Evolutionary conservation across 2,888 invertebrate species (phyloP), one percentile per base, ranked within the genome.

Genomic region (Abrostola triplasia): DNA sequence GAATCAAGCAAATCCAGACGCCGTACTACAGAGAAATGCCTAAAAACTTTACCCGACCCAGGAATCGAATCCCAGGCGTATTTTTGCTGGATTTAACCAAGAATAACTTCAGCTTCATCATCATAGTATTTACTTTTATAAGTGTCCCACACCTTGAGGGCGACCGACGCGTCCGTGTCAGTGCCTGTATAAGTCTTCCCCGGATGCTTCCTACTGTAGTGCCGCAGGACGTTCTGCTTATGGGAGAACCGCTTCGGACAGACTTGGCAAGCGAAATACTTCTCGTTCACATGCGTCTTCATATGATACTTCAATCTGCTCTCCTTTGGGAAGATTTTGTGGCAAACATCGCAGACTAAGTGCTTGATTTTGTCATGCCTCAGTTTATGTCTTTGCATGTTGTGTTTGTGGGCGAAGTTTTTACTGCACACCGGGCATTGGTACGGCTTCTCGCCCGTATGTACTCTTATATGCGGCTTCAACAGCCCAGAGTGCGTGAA

Each of bases 301-400:
- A 92, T 90, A 36, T 92, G 92, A 12, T 92, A 92, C 8, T 83
- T 87, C 0, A 92, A 0, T 5, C 92, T 62, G 13, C 90, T 91
- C 38, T 91, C 91, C 13, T 86, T 82, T 0, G 92, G 92, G 10
- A 92, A 92, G 9, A 79, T 79, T 11, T 90, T 92, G 2, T 87
- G 80, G 10, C 92, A 92, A 0, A 92, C 78, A n/a, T 84, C 84
- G 36, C 92, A 92, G 0, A 84, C 85, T 0, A 91, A 61, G 5
- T 88, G 83, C 42, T 92, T 92, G 0, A 86, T 74, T 37, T 88
- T 87, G 0, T 81, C 77, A 10, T 92, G 92, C 0, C 89, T 77
- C 0, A 84, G 1, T 0, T 82, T 74, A 36, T 92, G 92, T 0
- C 90, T 50, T 9, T 88, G 82, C 89, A 91, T 89, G 38, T 92